Evolutionary conservation across 92 coral and sea anemone genomes (phyloP).

Genomic region (Epizoanthus scotinus): DNA sequence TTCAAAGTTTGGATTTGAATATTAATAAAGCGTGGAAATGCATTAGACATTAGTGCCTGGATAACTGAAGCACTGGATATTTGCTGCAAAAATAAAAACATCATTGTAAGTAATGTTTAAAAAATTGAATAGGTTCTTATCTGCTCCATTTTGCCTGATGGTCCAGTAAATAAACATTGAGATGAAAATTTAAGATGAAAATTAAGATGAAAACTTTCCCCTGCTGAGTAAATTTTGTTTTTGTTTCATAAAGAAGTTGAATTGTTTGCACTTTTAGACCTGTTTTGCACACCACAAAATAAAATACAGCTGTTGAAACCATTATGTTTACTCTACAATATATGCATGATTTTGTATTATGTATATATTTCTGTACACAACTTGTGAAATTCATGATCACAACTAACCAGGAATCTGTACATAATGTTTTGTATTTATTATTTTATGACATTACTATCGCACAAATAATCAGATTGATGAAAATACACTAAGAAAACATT

Average conservation of each 20-base stretch:
- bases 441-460: neutral
- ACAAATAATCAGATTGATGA: neutral
- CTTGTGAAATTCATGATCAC: too few species aligned
- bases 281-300: neutral
- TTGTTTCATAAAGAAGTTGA: neutral
- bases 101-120: conserved; percentile 6
- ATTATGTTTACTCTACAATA: neutral
- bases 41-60: neutral
- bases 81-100: conserved; percentile 3
- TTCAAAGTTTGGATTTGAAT: neutral
- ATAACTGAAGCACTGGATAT: neutral
- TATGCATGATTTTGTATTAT: neutral
- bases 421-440: too few species aligned
- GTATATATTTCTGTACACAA: neutral
- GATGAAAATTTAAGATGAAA: too few species aligned
- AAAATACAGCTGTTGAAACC: neutral
- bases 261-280: conserved; percentile 1
- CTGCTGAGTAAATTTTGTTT: neutral
- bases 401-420: too few species aligned
- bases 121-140: neutral
- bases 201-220: too few species aligned
- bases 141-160: neutral
- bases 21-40: neutral
- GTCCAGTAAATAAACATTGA: neutral
- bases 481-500: neutral